A percentile compares a stretch with the other conserved stretches of the same genome.
phyloP scores from a whole-genome alignment of 1,140 invertebrate genomes.

The Tetramorium simillimum region DNA sequence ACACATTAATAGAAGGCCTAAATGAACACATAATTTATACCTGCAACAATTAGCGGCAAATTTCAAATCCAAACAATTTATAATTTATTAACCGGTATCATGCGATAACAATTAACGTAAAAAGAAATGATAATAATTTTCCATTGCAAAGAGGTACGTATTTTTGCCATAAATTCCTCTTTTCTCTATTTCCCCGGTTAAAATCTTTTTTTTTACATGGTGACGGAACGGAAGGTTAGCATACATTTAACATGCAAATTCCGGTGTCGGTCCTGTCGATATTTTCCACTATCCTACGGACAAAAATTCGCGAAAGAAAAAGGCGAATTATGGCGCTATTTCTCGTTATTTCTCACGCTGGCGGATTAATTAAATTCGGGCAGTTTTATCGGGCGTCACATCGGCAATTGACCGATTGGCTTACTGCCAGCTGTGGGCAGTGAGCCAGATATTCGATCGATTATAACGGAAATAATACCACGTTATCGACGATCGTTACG shows the following conservation, averaged over 20 bases:
- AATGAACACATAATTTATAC: slow-evolving; percentile 34
- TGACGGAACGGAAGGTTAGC: neutral
- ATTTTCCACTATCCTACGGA: neutral
- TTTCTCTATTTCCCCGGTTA: neutral
- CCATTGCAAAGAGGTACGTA: neutral
- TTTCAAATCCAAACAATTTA: neutral
- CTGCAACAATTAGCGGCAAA: slow-evolving; percentile 17
- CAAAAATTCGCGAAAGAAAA: slow-evolving; percentile 30
- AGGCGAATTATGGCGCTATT: slow-evolving; percentile 38
- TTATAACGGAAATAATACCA: slow-evolving; percentile 56
- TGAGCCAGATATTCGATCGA: slow-evolving; percentile 62
- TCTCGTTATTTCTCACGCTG: slow-evolving; percentile 39
- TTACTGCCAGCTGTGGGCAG: slow-evolving; percentile 65
- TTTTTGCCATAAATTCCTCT: neutral
- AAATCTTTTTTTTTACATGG: neutral
- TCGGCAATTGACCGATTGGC: slow-evolving; percentile 69
- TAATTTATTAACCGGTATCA: neutral
- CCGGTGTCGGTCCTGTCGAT: neutral
- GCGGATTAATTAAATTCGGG: slow-evolving; percentile 74
- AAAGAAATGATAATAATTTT: neutral
- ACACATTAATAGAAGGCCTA: neutral
- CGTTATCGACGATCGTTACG: slow-evolving; percentile 49
- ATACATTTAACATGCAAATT: slow-evolving; percentile 40
- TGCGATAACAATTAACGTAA: neutral
- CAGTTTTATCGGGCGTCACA: slow-evolving; percentile 66